Evolutionary conservation across 37 sponge, comb jelly and placozoan genomes (phyloP).

Genomic region (Sycon ciliatum): DNA sequence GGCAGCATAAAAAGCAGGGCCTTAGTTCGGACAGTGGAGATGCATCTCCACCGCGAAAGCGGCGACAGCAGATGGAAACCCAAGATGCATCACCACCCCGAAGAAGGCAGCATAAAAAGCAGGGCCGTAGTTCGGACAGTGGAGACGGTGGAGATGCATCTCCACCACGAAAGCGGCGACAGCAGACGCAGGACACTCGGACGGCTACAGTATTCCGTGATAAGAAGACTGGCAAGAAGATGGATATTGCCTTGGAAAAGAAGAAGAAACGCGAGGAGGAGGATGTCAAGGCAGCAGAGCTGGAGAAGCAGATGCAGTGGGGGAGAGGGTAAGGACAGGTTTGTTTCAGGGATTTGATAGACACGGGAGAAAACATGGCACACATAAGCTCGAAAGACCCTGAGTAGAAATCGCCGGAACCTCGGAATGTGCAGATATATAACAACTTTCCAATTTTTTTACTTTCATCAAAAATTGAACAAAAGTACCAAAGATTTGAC

Average conservation of each 20-base stretch:
- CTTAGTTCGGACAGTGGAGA: background rate
- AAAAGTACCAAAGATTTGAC: too few relatives aligned
- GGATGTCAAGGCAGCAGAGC: constrained; percentile 48
- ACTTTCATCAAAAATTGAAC: too few relatives aligned
- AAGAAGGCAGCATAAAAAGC: background rate
- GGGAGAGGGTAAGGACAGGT: constrained; percentile 91
- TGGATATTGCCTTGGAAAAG: constrained; percentile 56
- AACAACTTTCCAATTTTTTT: too few relatives aligned
- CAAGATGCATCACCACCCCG: constrained; percentile 20
- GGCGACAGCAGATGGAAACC: constrained; percentile 9
- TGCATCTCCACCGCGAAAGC: constrained; percentile 2
- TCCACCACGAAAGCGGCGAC: constrained; percentile 32
- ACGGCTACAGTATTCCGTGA: constrained; percentile 78
- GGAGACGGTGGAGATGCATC: too few relatives aligned
- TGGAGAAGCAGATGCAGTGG: constrained; percentile 71
- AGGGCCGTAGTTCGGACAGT: background rate
- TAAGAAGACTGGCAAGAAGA: constrained; percentile 58
- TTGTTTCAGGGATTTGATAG: too few relatives aligned
- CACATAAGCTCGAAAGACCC: too few relatives aligned
- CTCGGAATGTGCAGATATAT: too few relatives aligned
- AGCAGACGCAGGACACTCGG: too few relatives aligned
- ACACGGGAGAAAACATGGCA: too few relatives aligned
- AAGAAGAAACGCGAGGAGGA: constrained; percentile 46
- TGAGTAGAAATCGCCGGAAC: too few relatives aligned
- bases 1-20: background rate